Evolutionary conservation across 2,797 vertebrate genomes (phyloP).

Genomic region (Pterois miles): DNA sequence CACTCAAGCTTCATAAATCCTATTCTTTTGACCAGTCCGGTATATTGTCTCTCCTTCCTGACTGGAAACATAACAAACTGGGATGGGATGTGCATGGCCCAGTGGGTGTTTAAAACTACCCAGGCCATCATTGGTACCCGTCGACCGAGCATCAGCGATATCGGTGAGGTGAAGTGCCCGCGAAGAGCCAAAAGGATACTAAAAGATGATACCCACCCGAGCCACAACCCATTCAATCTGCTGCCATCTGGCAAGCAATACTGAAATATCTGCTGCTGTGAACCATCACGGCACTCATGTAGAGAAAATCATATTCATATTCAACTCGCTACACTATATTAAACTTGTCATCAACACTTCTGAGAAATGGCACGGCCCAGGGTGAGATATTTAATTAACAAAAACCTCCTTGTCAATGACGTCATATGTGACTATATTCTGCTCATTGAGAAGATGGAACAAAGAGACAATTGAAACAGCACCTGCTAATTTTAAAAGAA

Average conservation of each 20-base stretch:
- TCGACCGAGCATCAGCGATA: background rate
- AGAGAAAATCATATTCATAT: no score
- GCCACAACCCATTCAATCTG: background rate
- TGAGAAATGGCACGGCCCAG: no score
- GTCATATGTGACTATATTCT: background rate
- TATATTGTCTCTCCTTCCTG: no score
- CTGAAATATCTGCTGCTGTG: background rate
- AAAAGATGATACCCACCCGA: background rate
- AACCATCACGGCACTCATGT: no score
- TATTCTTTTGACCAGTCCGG: no score
- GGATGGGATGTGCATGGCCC: background rate
- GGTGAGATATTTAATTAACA: background rate
- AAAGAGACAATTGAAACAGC: background rate
- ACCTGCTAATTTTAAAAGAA: background rate
- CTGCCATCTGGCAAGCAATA: no score
- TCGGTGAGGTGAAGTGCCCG: constrained; percentile 4
- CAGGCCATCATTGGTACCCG: background rate
- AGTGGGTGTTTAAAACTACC: background rate
- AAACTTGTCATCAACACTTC: no score
- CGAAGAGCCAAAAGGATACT: background rate
- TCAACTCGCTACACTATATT: no score
- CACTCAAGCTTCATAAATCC: no score
- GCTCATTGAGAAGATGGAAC: background rate
- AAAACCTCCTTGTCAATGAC: background rate
- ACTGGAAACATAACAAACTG: background rate